Conservation (phyloP, 2,113 vertebrate genomes). For the Entelurus aequoreus region DNA sequence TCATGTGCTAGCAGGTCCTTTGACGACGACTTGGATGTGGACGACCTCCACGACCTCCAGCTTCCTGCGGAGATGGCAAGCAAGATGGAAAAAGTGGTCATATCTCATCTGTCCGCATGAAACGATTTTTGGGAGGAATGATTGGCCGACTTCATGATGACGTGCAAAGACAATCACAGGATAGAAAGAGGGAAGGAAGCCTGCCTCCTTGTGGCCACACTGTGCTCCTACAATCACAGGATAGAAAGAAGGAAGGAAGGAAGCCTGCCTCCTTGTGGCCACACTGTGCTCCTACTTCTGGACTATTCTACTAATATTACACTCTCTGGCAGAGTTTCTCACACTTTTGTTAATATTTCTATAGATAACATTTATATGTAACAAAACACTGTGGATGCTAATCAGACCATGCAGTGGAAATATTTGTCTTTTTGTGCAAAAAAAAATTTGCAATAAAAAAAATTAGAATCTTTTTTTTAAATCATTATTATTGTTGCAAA, state of each 20-base stretch:
- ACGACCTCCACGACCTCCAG: conserved; percentile 86
- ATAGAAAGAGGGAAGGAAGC: conserved; percentile 10
- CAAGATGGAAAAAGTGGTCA: conserved; percentile 86
- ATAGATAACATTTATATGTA: too few relatives aligned
- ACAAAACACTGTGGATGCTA: too few relatives aligned
- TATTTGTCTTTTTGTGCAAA: too few relatives aligned
- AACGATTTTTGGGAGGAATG: conserved; percentile 18
- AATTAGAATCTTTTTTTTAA: too few relatives aligned
- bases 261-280: conserved; percentile 53
- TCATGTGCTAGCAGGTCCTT: conserved; percentile 78
- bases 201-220: conserved; percentile 50
- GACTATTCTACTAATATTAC: conserved; percentile 7
- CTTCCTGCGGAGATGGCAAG: conserved; percentile 82
- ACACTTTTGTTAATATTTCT: conserved; percentile 13
- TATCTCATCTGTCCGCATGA: conserved; percentile 81
- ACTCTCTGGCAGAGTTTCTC: conserved; percentile 67
- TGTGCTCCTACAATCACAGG: conserved; percentile 36
- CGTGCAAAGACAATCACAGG: conserved; percentile 55
- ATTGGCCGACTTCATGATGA: conserved; percentile 17
- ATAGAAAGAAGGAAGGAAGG: conserved; percentile 4
- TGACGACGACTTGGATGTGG: conserved; percentile 92
- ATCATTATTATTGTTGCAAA: too few relatives aligned
- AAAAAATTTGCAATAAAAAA: too few relatives aligned
- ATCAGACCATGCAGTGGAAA: too few relatives aligned
- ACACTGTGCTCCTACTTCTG: conserved; percentile 25